phyloP scores from a whole-genome alignment of 2,888 invertebrate genomes.

The Drosophila kuntzei region DNA sequence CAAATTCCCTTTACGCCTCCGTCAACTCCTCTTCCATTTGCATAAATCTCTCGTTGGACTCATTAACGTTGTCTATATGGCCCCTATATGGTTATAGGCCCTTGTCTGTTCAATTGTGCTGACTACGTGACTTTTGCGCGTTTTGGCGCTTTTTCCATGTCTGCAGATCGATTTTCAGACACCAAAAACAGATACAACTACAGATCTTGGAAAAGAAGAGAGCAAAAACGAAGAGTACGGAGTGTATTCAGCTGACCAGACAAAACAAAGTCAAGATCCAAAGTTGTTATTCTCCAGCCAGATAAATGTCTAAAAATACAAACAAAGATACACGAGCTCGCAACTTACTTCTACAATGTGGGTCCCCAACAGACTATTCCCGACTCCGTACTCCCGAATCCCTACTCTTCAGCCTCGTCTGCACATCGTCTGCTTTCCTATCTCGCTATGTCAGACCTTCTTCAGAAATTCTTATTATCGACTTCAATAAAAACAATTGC shows the following conservation, averaged over 20 bases:
- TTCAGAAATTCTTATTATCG: conserved; percentile 34
- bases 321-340: conserved; percentile 62
- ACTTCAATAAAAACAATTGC: conserved; percentile 27
- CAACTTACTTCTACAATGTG: conserved; percentile 56
- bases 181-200: conserved; percentile 51
- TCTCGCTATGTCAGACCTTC: conserved; percentile 46
- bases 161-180: conserved; percentile 74
- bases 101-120: conserved; percentile 62
- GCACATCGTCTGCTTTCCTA: conserved; percentile 32
- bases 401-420: neutral
- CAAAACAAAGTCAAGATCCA: conserved; percentile 63
- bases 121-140: conserved; percentile 75
- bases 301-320: conserved; percentile 76
- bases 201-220: conserved; percentile 41
- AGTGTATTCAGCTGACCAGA: conserved; percentile 55
- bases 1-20: neutral
- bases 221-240: neutral
- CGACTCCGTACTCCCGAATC: neutral
- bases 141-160: conserved; percentile 53
- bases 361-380: conserved; percentile 4
- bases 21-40: conserved; percentile 12
- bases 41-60: conserved; percentile 54
- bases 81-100: conserved; percentile 44
- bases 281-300: conserved; percentile 49
- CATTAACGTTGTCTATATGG: conserved; percentile 76